Evolutionary conservation across 2,113 vertebrate species (phyloP), one percentile per base, ranked within the genome.

Genomic region (Panthera leo): DNA sequence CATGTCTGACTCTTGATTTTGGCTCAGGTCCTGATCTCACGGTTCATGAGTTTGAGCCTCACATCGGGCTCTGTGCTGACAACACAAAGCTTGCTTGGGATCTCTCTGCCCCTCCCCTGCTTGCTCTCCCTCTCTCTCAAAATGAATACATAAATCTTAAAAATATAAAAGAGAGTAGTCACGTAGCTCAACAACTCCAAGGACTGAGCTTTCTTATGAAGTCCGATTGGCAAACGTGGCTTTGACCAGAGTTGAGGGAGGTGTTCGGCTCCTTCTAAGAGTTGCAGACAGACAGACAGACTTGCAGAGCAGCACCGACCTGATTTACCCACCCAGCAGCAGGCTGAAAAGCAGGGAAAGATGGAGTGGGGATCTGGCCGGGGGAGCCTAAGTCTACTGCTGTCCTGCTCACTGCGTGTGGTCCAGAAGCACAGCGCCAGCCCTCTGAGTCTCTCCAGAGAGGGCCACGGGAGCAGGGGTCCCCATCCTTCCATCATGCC

Each of bases 401-500:
- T 61, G n/a, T n/a, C 58, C 39, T 36, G 29, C 48, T 53, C 45
- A 12, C 6, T 1, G 5, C 0, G 0, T 27, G 23, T 12, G 25
- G 29, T 36, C 39, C 53, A 39, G 61, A 68, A 88, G 25, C 39
- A 42, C 18, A 90, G 5, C 0, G 0, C 80, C 7, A 85, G 55
- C 23, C 45, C 12, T 12, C 7, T 6, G 93, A 58, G 13, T 14
- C 80, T 70, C 10, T 0, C 5, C 13, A 25, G n/a, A 68, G 58
- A 93, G 27, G 25, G 25, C 5, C 21, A 53, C 2, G 16, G 39
- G 9, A 42, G 14, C 45, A 73, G 34, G 45, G 55, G 1, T 16
- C 14, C 9, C 16, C 36, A 45, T 42, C 34, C 75, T 68, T 45
- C 19, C n/a, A 34, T n/a, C 31, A 53, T 34, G 23, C 14, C n/a